Conservation (phyloP, 1,140 invertebrate genomes). For the Drosophila bifasciata region DNA sequence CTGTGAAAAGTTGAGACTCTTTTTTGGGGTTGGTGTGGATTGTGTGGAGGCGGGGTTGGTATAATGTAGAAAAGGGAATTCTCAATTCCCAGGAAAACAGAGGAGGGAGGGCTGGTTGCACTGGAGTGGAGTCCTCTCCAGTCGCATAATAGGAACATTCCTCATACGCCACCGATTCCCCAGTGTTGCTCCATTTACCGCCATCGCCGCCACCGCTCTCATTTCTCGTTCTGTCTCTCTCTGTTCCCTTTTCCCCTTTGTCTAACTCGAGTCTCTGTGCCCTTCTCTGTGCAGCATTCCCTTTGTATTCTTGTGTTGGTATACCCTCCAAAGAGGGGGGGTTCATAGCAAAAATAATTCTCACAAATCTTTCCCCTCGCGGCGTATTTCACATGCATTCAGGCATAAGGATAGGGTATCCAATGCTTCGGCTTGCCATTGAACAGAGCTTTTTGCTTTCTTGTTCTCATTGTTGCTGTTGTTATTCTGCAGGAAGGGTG, state of each 20-base stretch:
- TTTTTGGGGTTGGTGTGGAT: too few relatives aligned
- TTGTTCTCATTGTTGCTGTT: slow-evolving; percentile 16
- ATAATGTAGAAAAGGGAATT: slow-evolving; percentile 11
- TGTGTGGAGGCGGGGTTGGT: not conserved
- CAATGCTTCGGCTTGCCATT: too few relatives aligned
- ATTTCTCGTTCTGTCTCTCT: too few relatives aligned
- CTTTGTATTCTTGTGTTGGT: not conserved
- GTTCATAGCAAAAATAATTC: too few relatives aligned
- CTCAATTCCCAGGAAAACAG: slow-evolving; percentile 24
- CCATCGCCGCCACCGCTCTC: too few relatives aligned
- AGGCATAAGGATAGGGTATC: too few relatives aligned
- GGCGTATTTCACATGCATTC: too few relatives aligned
- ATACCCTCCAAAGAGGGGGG: not conserved
- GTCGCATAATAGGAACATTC: slow-evolving; percentile 63
- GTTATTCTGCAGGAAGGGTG: slow-evolving; percentile 16
- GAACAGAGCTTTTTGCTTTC: not conserved
- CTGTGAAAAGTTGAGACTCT: slow-evolving; percentile 1
- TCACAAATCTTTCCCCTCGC: too few relatives aligned
- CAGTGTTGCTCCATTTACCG: slow-evolving; percentile 50
- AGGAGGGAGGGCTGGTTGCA: not conserved
- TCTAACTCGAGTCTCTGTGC: slow-evolving; percentile 3
- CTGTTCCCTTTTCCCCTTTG: too few relatives aligned
- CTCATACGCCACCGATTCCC: slow-evolving; percentile 72
- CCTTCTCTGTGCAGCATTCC: slow-evolving; percentile 8
- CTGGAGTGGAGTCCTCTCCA: slow-evolving; percentile 16